Evolutionary conservation across 2,113 vertebrate genomes (phyloP), one percentile per base, ranked within the genome.

Genomic region (Zosterops pallidus): DNA sequence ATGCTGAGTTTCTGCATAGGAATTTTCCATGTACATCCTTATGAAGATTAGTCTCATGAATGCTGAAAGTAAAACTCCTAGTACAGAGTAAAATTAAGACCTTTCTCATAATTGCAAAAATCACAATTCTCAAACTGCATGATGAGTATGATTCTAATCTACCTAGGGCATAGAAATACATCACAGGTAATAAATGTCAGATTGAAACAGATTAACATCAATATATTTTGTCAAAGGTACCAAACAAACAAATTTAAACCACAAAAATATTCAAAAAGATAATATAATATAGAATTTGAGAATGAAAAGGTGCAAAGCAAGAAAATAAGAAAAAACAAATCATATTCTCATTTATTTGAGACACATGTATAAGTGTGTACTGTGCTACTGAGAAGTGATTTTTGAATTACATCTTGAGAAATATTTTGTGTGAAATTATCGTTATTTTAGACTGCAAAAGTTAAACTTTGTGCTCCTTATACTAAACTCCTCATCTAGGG

Each of bases 321-420:
- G 9, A 75, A 70, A 74, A 69, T 28, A 46, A 62, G 71, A 8
- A 0, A 0, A 28, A 83, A n/a, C 11, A 17, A n/a, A 35, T 14
- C 2, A 12, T 65, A 24, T 46, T 52, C 22, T 28, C 4, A 60
- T 47, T 68, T 79, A 41, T 60, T 76, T 79, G 60, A 39, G 35
- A 17, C 10, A 28, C 2, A 23, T 17, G 1, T 25, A 10, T 12
- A 79, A 53, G 9, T 1, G 0, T 39, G 37, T 13, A 24, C 2
- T 13, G 4, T 13, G 8, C n/a, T 49, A 29, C 3, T n/a, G 20
- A 56, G 9, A 78, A 55, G 7, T 60, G 24, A 50, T 79, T 95
- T 89, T 76, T 85, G 17, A 62, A 7, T 31, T 6, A 25, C n/a
- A 42, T 46, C 4, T 9, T 46, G 57, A 79, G 25, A 91, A 72